A percentile compares a stretch with the other conserved stretches of the same genome.
These are phyloP conservation scores for Columbina picui DNA, from an alignment of 2,113 vertebrate genomes.

Conservation along the genomic window DNA sequence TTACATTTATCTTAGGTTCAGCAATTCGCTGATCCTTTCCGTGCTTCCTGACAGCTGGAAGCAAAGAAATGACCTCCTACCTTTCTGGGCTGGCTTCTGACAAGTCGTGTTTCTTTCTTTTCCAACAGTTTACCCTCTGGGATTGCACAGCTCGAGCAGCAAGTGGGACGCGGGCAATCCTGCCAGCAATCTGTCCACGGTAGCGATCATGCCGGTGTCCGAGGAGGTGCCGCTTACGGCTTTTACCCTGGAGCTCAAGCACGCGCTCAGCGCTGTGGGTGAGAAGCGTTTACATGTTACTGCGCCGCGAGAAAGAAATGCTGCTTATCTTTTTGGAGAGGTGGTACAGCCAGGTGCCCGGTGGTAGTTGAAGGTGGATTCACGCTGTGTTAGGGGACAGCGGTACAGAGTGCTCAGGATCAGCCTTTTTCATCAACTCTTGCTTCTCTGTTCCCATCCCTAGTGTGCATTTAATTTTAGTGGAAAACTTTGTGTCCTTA, in stretches of 20 bases:
- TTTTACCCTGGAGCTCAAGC: slow-evolving; percentile 92
- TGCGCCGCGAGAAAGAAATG: fast-evolving
- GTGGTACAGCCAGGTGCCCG: neutral
- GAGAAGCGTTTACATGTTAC: neutral
- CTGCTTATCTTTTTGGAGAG: fast-evolving
- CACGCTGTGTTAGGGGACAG: fast-evolving
- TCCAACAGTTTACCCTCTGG: slow-evolving; percentile 81
- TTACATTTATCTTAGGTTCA: fast-evolving
- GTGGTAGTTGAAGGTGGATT: neutral
- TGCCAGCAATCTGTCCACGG: slow-evolving; percentile 89
- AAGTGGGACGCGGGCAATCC: slow-evolving; percentile 91
- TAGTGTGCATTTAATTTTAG: fast-evolving
- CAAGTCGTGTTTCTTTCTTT: neutral
- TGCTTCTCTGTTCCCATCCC: neutral
- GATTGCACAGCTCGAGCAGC: slow-evolving; percentile 77
- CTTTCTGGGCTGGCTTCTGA: neutral
- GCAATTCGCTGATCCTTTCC: neutral
- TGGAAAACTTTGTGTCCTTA: neutral
- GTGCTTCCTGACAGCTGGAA: neutral
- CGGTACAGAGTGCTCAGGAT: neutral
- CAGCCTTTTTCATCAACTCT: neutral
- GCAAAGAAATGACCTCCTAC: no score
- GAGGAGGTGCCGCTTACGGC: slow-evolving; percentile 92
- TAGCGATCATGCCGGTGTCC: slow-evolving; percentile 88
- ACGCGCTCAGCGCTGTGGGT: slow-evolving; percentile 89